Evolutionary conservation across 2,113 vertebrate species (phyloP).

Genomic region (Thunnus thynnus): DNA sequence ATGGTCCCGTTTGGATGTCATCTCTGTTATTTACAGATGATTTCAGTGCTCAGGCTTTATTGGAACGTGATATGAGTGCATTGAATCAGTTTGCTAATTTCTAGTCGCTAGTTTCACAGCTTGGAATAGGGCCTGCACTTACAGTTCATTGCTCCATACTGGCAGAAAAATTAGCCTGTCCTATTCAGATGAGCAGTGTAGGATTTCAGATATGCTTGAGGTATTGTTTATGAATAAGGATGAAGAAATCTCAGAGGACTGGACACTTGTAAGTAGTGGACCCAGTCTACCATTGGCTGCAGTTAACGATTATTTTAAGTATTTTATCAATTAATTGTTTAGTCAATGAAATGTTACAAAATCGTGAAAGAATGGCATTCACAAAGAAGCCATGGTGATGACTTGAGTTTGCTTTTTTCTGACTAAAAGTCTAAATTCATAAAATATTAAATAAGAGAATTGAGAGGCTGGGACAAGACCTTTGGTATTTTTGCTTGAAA

Average conservation of each 20-base stretch:
- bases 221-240: neutral
- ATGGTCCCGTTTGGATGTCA: constrained; percentile 13
- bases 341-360: too few species aligned
- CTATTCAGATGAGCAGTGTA: neutral
- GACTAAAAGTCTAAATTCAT: too few species aligned
- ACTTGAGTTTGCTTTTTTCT: too few species aligned
- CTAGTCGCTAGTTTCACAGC: neutral
- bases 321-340: too few species aligned
- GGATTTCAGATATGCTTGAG: neutral
- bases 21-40: constrained; percentile 4
- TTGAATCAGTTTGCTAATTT: neutral
- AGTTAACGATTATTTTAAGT: too few species aligned
- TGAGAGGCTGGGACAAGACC: too few species aligned
- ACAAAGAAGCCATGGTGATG: neutral
- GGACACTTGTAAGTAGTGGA: neutral
- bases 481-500: too few species aligned
- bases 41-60: constrained; percentile 4
- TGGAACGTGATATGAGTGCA: neutral
- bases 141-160: neutral
- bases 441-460: too few species aligned
- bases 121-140: neutral
- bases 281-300: neutral
- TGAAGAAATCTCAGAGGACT: neutral
- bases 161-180: neutral
- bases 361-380: neutral